These are phyloP conservation scores for Venustoraphidia nigricollis DNA, from an alignment of 2,888 invertebrate species.

Conservation along the genomic window DNA sequence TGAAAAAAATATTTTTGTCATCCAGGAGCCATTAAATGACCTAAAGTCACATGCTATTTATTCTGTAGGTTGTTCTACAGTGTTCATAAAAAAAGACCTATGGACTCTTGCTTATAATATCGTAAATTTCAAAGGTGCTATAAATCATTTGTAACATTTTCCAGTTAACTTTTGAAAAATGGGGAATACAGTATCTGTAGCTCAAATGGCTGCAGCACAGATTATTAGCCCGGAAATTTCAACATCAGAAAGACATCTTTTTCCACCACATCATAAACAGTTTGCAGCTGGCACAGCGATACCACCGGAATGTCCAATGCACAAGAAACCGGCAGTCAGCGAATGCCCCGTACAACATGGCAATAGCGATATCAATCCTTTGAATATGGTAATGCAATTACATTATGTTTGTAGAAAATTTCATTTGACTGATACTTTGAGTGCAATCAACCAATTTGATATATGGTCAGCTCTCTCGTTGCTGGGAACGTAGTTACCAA, in stretches of 20 bases:
- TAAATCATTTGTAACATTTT: too few species aligned
- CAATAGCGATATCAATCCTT: constrained; percentile 55
- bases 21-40: too few species aligned
- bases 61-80: too few species aligned
- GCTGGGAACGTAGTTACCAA: too few species aligned
- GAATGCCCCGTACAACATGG: constrained; percentile 62
- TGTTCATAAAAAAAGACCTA: too few species aligned
- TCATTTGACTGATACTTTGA: background rate
- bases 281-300: constrained; percentile 25
- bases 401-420: constrained; percentile 1
- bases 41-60: too few species aligned
- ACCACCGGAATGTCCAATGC: constrained; percentile 80
- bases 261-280: background rate
- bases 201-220: constrained; percentile 36
- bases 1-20: too few species aligned
- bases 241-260: constrained; percentile 8
- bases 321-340: constrained; percentile 37
- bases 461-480: background rate
- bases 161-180: constrained; percentile 21
- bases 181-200: constrained; percentile 44
- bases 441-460: background rate
- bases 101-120: too few species aligned
- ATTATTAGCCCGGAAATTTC: constrained; percentile 25
- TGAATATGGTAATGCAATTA: constrained; percentile 53
- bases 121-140: too few species aligned